phyloP scores from a whole-genome alignment of 2,113 vertebrate genomes.

The Campylomormyrus numenius region DNA sequence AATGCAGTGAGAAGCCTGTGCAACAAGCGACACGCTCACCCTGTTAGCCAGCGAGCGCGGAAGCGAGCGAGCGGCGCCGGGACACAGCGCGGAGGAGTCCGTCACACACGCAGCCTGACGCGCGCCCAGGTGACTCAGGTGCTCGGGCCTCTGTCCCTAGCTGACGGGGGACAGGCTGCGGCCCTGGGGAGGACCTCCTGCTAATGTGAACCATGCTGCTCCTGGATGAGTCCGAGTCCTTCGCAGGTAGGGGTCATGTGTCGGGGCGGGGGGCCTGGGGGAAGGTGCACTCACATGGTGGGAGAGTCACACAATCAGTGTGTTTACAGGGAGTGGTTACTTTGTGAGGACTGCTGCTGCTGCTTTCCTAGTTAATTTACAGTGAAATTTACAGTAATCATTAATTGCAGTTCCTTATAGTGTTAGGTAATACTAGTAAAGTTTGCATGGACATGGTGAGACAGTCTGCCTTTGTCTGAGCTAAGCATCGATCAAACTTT shows the following conservation, averaged over 20 bases:
- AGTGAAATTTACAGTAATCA: neutral
- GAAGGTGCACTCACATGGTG: neutral
- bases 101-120: neutral
- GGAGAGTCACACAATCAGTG: neutral
- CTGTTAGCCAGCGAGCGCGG: neutral
- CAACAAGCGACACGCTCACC: neutral
- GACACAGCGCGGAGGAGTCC: neutral
- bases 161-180: neutral
- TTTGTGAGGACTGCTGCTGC: neutral
- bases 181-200: neutral
- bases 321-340: neutral
- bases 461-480: neutral
- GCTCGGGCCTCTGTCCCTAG: neutral
- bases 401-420: neutral
- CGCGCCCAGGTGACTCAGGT: neutral
- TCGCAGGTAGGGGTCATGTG: slow-evolving; percentile 41
- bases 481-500: neutral
- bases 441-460: neutral
- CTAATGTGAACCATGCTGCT: slow-evolving; percentile 40
- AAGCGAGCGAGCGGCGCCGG: neutral
- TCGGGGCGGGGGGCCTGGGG: neutral
- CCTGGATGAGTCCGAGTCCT: slow-evolving; percentile 48
- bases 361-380: neutral
- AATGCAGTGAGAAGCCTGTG: neutral
- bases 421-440: neutral